Percentiles rank a stretch among this genome's conserved stretches.
phyloP scores from a whole-genome alignment of 1,140 invertebrate genomes.

The Conopomorpha cramerella region DNA sequence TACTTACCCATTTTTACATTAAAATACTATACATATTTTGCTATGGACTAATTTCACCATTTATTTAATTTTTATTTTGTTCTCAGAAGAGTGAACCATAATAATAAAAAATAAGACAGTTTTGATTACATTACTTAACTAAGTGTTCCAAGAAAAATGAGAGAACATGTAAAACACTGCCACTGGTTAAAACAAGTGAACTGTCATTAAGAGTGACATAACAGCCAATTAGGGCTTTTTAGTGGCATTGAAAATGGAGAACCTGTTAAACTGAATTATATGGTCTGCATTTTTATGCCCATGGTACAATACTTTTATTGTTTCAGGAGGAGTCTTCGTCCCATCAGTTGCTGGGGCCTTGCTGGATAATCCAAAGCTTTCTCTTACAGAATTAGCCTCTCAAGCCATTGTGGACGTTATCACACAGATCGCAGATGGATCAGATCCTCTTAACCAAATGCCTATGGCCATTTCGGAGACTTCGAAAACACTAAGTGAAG shows the following conservation, averaged over 20 bases:
- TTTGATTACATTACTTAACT: too few species aligned
- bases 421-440: constrained; percentile 63
- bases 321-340: constrained; percentile 64
- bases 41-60: too few species aligned
- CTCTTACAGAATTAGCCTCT: constrained; percentile 62
- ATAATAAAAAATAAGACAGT: too few species aligned
- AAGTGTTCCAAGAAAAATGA: too few species aligned
- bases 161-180: too few species aligned
- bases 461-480: constrained; percentile 55
- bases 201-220: too few species aligned
- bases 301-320: too few species aligned
- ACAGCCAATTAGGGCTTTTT: too few species aligned
- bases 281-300: constrained; percentile 3
- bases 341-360: constrained; percentile 64
- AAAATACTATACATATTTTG: constrained; percentile 2
- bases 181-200: too few species aligned
- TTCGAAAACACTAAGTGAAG: constrained; percentile 37
- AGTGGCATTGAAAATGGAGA: too few species aligned
- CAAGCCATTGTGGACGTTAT: constrained; percentile 74
- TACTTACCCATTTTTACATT: background rate
- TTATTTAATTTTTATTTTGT: constrained; percentile 1
- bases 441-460: constrained; percentile 65
- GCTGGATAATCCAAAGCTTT: constrained; percentile 43
- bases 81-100: too few species aligned
- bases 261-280: background rate